A percentile compares a stretch with the other conserved stretches of the same genome.
Evolutionary conservation across 2,797 vertebrate genomes (phyloP).

Genomic region (Danionella dracula): DNA sequence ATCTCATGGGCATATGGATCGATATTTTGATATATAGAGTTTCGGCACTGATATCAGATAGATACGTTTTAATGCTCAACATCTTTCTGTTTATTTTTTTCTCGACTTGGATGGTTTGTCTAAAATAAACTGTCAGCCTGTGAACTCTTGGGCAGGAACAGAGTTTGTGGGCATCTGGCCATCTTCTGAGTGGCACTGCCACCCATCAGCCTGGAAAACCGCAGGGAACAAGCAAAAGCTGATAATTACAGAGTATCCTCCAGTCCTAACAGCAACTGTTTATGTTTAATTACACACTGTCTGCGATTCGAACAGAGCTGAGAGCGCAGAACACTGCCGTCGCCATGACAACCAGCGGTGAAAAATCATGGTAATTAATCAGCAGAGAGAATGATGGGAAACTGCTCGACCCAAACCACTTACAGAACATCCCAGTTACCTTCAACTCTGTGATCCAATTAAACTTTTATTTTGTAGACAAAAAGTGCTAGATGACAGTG

Average conservation of each 20-base stretch:
- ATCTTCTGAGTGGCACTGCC: slow-evolving; percentile 1
- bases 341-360: slow-evolving; percentile 38
- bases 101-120: no score
- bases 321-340: slow-evolving; percentile 26
- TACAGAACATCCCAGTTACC: slow-evolving; percentile 14
- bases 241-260: slow-evolving; percentile 36
- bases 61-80: no score
- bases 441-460: background rate
- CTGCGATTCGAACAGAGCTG: slow-evolving; percentile 14
- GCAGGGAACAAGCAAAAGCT: slow-evolving; percentile 24
- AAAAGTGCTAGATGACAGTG: background rate
- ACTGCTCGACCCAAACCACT: slow-evolving; percentile 27
- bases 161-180: background rate
- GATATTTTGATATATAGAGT: no score
- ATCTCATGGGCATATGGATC: no score
- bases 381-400: slow-evolving; percentile 14
- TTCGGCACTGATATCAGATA: no score
- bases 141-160: background rate
- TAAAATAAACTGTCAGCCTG: background rate
- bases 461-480: background rate
- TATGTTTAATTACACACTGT: slow-evolving; percentile 47
- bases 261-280: slow-evolving; percentile 34
- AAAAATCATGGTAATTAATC: slow-evolving; percentile 47
- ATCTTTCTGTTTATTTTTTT: no score
- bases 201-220: background rate